Base-by-base conservation (phyloP, 2,888 invertebrate species). In the Macrophya annulata region DNA sequence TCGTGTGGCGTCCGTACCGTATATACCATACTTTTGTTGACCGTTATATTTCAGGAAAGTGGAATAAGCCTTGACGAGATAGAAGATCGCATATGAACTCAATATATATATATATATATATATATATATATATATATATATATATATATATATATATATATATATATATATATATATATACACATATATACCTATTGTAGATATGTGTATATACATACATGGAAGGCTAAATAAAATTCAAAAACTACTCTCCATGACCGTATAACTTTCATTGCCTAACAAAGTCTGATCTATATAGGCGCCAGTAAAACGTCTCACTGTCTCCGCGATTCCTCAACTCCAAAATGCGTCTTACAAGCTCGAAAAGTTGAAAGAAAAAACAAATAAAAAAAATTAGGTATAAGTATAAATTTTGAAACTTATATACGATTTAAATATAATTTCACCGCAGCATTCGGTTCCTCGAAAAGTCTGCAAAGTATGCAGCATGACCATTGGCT, bases 261-360 rank as follows among this genome's bases (percentile, higher is more conserved):
- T 77, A 77, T 51, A 77, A 74, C 21, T 77, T 77, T 74, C 72
- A 74, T 74, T 74, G 72, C 72, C 72, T 21, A 43, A 4, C n/a
- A 77, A 37, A 55, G 55, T 55, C 77, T 55, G 77, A 77, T 31
- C 51, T 17, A 1, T 51, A 51, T 1, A 77, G 77, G 77, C 77
- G 77, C 77, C 77, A 77, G 51, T 10, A n/a, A 9, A 77, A 51
- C 55, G 51, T 37, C 72, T 37, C 37, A 8, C 17, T 31, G 45
- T 45, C 21, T 45, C 74, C 4, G 8, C 8, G 9, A 31, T 37
- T 25, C 62, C 62, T 62, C 21, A n/a, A 40, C 62, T 25, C 62
- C 62, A 8, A 21, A 12, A 12, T 62, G 21, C 8, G 1, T n/a
- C 55, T 55, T 55, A n/a, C 31, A 55, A n/a, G n/a, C 17, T 6